Evolutionary conservation across 1,140 invertebrate species (phyloP), one percentile per base, ranked within the genome.

Genomic region (Nebria ingens): DNA sequence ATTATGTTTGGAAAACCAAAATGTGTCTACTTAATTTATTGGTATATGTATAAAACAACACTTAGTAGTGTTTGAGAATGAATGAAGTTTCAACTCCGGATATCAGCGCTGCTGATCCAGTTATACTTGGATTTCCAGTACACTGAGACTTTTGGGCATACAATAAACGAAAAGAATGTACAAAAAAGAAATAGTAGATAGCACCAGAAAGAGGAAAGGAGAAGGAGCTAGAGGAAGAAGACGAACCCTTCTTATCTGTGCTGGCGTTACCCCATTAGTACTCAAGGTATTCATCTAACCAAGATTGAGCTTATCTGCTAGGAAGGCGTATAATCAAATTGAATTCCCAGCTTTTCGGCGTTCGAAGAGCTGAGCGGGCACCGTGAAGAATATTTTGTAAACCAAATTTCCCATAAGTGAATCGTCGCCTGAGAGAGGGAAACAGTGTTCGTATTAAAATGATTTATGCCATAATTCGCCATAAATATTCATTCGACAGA

Each of bases 321-420:
- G 54, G 59, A 57, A 61, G 56, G 57, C 61, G 59, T 58, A 59
- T 62, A 62, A 62, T 62, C 61, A 62, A 62, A 62, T 62, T 62
- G 59, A 62, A 62, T 62, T 62, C 40, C 40, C 40, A 17, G 15
- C 3, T 9, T 17, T 45, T 45, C 17, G 40, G 40, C 40, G 40
- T 45, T 45, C 40, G 40, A 45, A 9, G 40, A 45, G 17, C 40
- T 12, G 13, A 4, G 40, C 40, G 9, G 6, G 9, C 40, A 13
- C 6, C 9, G 15, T 17, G 40, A 45, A 45, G 9, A 45, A 45
- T 45, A 45, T 45, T 45, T 45, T 45, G 40, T 45, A 45, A 12
- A 45, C 17, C 40, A 45, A 45, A 45, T 45, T 45, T 45, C 15
- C 40, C 15, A 45, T 45, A 45, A 45, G 15, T 17, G 40, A 45